A percentile compares a stretch with the other conserved stretches of the same genome.
Conservation (phyloP, 1,140 invertebrate species). For the Papilio polytes region DNA sequence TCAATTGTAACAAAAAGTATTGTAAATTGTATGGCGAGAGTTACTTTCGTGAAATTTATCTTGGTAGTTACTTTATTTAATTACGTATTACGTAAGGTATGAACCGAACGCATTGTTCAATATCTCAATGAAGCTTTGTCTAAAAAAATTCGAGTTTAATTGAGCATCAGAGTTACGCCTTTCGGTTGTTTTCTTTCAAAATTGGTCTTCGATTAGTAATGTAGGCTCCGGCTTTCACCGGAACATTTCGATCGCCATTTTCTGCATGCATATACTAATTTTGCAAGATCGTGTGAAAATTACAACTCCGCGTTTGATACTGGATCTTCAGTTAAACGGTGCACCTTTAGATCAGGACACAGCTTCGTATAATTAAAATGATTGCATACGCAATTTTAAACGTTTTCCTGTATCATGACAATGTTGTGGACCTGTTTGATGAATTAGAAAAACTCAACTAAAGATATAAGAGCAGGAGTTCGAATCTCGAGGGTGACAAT, state of each 20-base stretch:
- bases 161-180: constrained; percentile 21
- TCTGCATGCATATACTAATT: constrained; percentile 38
- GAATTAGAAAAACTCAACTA: background rate
- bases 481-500: no score
- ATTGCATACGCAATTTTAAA: background rate
- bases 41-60: constrained; percentile 9
- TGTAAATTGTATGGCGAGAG: constrained; percentile 15
- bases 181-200: constrained; percentile 18
- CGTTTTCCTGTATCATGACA: background rate
- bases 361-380: constrained; percentile 28
- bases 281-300: constrained; percentile 39
- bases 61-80: constrained; percentile 21
- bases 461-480: background rate
- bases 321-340: constrained; percentile 31
- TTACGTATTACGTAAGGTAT: constrained; percentile 15
- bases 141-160: constrained; percentile 29
- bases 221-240: background rate
- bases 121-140: constrained; percentile 24
- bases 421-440: background rate
- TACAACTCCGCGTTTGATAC: constrained; percentile 34
- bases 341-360: constrained; percentile 44
- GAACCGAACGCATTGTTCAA: constrained; percentile 24
- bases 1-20: background rate
- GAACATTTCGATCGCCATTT: constrained; percentile 20
- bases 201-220: constrained; percentile 12